Evolutionary conservation across 2,113 vertebrate species (phyloP).

Genomic region (Pelmatolapia mariae): DNA sequence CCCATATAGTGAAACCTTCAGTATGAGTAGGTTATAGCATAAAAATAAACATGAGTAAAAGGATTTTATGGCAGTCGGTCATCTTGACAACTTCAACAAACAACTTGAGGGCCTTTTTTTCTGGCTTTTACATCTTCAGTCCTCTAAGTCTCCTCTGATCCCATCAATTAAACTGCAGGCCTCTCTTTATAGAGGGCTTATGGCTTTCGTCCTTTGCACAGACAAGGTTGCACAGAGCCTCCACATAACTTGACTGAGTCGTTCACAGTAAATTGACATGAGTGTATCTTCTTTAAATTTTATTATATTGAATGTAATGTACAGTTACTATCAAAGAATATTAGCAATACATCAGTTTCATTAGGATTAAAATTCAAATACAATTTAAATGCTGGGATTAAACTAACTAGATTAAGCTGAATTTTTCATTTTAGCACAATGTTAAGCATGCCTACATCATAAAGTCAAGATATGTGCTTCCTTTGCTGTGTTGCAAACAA

Average conservation of each 20-base stretch:
- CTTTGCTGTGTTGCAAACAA: not conserved
- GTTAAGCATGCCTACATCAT: not conserved
- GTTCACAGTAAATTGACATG: not conserved
- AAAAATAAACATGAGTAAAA: slow-evolving; percentile 25
- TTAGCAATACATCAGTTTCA: not conserved
- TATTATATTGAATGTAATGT: not conserved
- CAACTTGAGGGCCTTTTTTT: slow-evolving; percentile 4
- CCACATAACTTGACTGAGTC: not conserved
- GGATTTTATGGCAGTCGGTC: slow-evolving; percentile 16
- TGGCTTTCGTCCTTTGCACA: slow-evolving; percentile 32
- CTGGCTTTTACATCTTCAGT: slow-evolving; percentile 33
- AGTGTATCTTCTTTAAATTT: not conserved
- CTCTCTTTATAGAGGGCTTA: slow-evolving; percentile 30
- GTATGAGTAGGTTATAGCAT: slow-evolving; percentile 10
- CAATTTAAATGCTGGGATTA: not conserved
- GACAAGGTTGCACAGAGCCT: not conserved
- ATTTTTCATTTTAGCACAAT: not conserved
- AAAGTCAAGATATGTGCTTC: not conserved
- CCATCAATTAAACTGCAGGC: slow-evolving; percentile 49
- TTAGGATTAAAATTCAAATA: not conserved
- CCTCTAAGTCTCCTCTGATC: slow-evolving; percentile 51
- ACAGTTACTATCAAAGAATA: not conserved
- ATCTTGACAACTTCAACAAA: slow-evolving; percentile 42
- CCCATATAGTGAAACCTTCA: slow-evolving; percentile 9
- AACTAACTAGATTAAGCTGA: not conserved